Conservation (phyloP, 2,888 invertebrate species). For the Metacarcinus magister region DNA sequence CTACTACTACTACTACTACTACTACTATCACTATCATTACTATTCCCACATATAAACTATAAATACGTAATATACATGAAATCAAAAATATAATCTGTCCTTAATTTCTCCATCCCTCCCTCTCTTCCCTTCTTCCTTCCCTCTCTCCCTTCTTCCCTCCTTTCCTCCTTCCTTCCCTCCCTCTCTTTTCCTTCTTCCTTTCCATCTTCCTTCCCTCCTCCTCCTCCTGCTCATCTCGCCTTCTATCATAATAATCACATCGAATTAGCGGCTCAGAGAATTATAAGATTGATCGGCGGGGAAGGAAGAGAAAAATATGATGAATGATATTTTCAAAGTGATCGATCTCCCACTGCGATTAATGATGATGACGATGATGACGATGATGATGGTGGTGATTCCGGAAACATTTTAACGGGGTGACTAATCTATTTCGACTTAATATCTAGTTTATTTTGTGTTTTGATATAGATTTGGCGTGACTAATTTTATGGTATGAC, state of each 20-base stretch:
- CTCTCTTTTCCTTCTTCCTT: conserved; percentile 35
- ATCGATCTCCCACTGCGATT: background rate
- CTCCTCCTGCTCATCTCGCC: background rate
- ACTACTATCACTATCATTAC: background rate
- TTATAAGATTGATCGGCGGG: conserved; percentile 43
- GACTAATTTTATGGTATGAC: background rate
- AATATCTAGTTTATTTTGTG: background rate
- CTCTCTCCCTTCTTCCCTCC: background rate
- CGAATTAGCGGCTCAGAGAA: conserved; percentile 57
- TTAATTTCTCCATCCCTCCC: background rate
- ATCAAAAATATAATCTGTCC: background rate
- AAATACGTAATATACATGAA: background rate
- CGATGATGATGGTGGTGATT: background rate
- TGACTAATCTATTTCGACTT: background rate
- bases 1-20: background rate
- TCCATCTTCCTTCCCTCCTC: background rate
- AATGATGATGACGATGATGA: conserved; percentile 42
- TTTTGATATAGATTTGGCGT: background rate
- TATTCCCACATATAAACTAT: background rate
- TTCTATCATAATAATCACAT: conserved; percentile 58
- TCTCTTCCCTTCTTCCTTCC: background rate
- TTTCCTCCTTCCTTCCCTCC: background rate
- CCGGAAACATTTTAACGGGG: background rate
- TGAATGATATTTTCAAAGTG: background rate
- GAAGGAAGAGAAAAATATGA: background rate